Evolutionary conservation across 2,888 invertebrate genomes (phyloP).

Genomic region (Apodemia mormo): DNA sequence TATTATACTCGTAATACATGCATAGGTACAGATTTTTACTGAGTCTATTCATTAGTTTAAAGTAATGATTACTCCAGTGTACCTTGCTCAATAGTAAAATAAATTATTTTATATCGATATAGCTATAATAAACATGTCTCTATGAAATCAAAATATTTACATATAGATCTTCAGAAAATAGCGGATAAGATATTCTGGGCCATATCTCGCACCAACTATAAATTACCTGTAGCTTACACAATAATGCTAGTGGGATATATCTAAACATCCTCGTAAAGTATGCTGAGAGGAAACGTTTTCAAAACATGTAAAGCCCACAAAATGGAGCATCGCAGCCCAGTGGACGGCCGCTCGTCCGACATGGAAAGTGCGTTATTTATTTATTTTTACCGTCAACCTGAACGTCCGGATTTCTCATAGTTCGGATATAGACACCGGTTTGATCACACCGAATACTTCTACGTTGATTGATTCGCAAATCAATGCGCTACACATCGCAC

Average conservation of each 20-base stretch:
- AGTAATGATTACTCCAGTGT: no score
- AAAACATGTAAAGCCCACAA: constrained; percentile 62
- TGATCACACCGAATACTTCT: constrained; percentile 59
- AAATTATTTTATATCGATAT: background rate
- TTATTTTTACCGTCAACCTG: constrained; percentile 67
- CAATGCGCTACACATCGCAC: constrained; percentile 58
- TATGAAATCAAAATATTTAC: background rate
- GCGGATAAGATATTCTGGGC: constrained; percentile 23
- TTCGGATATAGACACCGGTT: constrained; percentile 68
- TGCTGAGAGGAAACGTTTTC: constrained; percentile 50
- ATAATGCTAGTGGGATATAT: constrained; percentile 57
- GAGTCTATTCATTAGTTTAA: no score
- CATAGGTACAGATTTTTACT: no score
- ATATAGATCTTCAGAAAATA: background rate
- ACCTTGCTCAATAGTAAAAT: background rate
- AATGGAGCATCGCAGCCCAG: constrained; percentile 61
- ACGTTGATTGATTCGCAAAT: constrained; percentile 48
- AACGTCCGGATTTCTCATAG: constrained; percentile 63
- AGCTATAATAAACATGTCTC: background rate
- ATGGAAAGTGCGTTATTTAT: constrained; percentile 77
- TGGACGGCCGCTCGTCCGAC: constrained; percentile 60
- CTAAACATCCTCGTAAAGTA: constrained; percentile 69
- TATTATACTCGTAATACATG: no score
- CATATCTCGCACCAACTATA: constrained; percentile 26
- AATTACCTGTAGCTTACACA: constrained; percentile 42